Evolutionary conservation across 2,888 invertebrate genomes (phyloP).

Genomic region (Caenorhabditis sp.): DNA sequence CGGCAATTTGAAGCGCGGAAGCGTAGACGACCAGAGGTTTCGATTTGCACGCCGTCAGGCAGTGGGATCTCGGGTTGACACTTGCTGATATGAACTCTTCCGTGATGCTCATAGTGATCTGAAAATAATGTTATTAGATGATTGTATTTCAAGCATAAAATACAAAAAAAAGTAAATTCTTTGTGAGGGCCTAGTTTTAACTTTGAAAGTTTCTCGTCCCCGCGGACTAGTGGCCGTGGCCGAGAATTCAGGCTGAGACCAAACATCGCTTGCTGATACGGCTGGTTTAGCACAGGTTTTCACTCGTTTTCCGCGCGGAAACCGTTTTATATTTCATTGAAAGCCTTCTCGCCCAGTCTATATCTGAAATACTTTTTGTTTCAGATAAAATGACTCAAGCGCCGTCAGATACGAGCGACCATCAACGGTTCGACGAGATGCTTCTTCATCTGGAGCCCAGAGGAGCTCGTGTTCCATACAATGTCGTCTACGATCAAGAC

Average conservation of each 20-base stretch:
- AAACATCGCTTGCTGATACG: too few species aligned
- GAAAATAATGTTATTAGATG: neutral
- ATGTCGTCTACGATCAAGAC: constrained; percentile 67
- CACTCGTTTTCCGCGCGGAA: too few species aligned
- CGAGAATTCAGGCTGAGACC: too few species aligned
- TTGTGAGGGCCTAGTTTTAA: too few species aligned
- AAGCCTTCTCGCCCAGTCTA: too few species aligned
- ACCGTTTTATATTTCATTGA: too few species aligned
- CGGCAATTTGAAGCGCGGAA: constrained; percentile 56
- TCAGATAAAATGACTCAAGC: constrained; percentile 70
- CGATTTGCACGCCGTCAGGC: constrained; percentile 49
- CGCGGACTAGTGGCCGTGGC: too few species aligned
- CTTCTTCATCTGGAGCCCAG: constrained; percentile 73
- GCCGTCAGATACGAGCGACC: constrained; percentile 76
- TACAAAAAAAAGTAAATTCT: too few species aligned
- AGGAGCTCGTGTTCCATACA: constrained; percentile 75
- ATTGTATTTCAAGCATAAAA: too few species aligned
- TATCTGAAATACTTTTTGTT: neutral
- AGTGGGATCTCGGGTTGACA: constrained; percentile 64
- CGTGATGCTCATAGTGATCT: constrained; percentile 40
- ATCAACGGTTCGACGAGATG: constrained; percentile 78
- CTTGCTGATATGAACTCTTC: constrained; percentile 58
- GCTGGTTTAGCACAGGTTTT: too few species aligned
- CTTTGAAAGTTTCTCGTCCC: too few species aligned
- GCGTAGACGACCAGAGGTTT: constrained; percentile 56